Percentiles rank a stretch among this genome's conserved stretches.
These are phyloP conservation scores for Fulica atra DNA, from an alignment of 2,113 vertebrate species.

Conservation along the genomic window DNA sequence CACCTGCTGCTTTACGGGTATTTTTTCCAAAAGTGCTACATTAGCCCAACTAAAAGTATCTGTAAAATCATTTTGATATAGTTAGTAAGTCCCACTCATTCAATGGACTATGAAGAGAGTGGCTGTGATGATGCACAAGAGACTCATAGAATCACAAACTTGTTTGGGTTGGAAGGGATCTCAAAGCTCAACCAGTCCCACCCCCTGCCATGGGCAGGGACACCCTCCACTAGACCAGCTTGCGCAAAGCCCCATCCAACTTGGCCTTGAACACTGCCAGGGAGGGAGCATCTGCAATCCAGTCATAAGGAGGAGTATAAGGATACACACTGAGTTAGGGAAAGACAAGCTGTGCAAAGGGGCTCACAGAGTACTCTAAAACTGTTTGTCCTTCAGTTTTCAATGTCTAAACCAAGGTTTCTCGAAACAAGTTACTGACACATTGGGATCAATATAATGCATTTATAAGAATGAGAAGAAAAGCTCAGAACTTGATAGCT, in stretches of 20 bases:
- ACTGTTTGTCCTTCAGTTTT: background rate
- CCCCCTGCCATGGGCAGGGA: too few relatives aligned
- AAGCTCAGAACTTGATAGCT: background rate
- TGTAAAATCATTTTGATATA: background rate
- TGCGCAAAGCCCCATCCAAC: too few relatives aligned
- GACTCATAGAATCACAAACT: background rate
- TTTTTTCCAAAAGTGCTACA: background rate
- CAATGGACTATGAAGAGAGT: background rate
- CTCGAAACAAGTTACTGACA: background rate
- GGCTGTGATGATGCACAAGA: background rate
- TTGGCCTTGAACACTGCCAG: too few relatives aligned
- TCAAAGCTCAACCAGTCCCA: too few relatives aligned
- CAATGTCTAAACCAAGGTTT: background rate
- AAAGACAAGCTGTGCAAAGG: background rate
- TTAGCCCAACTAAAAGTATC: background rate
- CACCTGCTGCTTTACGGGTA: background rate
- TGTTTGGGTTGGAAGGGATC: too few relatives aligned
- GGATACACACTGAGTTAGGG: background rate
- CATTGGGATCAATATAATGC: background rate
- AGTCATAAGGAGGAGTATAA: background rate
- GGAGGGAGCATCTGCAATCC: too few relatives aligned
- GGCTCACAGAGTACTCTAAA: background rate
- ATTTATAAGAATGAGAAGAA: background rate
- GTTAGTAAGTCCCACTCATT: background rate
- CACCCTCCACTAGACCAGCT: too few relatives aligned